Evolutionary conservation across 2,797 vertebrate genomes (phyloP).

Genomic region (Oreortyx pictus): DNA sequence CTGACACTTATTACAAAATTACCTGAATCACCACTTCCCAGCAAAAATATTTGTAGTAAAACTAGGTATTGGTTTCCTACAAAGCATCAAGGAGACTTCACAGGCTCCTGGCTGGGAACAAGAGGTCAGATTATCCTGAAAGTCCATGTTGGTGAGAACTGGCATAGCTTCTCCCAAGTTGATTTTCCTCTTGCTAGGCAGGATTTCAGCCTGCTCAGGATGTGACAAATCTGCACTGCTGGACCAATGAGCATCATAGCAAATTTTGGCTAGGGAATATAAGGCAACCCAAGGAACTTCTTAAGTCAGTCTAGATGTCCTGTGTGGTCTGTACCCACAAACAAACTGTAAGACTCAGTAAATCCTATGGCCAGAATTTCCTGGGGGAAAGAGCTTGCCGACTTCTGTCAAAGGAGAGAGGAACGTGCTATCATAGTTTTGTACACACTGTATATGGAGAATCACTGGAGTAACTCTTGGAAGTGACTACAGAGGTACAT

Average conservation of each 20-base stretch:
- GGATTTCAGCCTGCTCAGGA: neutral
- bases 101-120: neutral
- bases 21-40: neutral
- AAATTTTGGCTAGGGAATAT: neutral
- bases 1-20: neutral
- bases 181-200: neutral
- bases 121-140: neutral
- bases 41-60: neutral
- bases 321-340: neutral
- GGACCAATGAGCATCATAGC: neutral
- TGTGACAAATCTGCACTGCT: neutral
- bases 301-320: neutral
- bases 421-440: neutral
- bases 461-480: neutral
- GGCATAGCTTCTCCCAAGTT: neutral
- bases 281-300: neutral
- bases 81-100: neutral
- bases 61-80: neutral
- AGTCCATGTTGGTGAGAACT: neutral
- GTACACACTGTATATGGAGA: neutral
- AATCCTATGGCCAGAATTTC: neutral
- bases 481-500: neutral
- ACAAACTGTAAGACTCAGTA: neutral
- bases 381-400: neutral
- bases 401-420: neutral